phyloP scores from a whole-genome alignment of 1,140 invertebrate species.

The Brachionus sp. region DNA sequence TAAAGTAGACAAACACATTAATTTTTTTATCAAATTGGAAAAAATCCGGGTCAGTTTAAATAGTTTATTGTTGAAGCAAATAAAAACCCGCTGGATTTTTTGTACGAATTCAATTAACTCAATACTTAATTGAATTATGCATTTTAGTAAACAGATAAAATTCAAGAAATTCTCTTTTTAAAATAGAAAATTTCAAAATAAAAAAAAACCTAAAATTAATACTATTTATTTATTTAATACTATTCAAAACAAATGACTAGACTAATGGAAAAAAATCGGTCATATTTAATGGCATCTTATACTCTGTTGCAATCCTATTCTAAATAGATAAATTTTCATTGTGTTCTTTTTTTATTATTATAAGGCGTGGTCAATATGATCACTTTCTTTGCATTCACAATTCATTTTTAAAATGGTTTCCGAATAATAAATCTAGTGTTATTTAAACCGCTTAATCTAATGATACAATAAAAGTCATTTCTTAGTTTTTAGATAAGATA shows the following conservation, averaged over 20 bases:
- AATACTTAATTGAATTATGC: neutral
- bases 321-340: conserved; percentile 31
- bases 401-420: neutral
- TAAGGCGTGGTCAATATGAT: conserved; percentile 7
- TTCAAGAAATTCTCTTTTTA: neutral
- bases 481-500: conserved; percentile 10
- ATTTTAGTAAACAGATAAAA: neutral
- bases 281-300: conserved; percentile 35
- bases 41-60: neutral
- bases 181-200: neutral
- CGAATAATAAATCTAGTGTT: neutral
- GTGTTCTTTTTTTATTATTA: neutral
- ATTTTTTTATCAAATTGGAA: neutral
- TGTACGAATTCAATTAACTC: neutral
- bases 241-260: conserved; percentile 20
- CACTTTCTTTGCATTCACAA: neutral
- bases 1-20: neutral
- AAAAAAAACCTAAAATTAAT: neutral
- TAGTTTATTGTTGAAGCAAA: neutral
- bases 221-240: conserved; percentile 31
- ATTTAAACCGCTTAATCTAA: conserved; percentile 24
- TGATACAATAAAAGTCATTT: neutral
- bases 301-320: neutral
- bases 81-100: neutral
- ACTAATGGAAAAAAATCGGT: conserved; percentile 21